Evolutionary conservation across 2,888 invertebrate species (phyloP).

Genomic region (Megamerina dolium): DNA sequence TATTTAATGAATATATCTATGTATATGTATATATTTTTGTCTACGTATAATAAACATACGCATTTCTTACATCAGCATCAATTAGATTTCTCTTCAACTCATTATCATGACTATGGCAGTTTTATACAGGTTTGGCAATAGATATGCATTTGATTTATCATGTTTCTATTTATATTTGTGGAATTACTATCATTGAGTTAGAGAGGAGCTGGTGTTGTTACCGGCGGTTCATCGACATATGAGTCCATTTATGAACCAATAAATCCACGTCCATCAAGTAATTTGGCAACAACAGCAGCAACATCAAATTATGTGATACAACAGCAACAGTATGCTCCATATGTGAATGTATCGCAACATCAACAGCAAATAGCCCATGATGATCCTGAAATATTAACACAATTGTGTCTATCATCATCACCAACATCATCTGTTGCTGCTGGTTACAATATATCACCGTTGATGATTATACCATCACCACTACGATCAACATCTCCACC

Average conservation of each 20-base stretch:
- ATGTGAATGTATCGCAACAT: constrained; percentile 50
- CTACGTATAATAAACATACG: too few relatives aligned
- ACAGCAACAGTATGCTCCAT: constrained; percentile 64
- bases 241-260: constrained; percentile 91
- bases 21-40: background rate
- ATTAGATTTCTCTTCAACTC: too few relatives aligned
- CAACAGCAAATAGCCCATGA: background rate
- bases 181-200: too few relatives aligned
- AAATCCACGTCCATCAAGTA: constrained; percentile 71
- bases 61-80: too few relatives aligned
- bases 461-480: too few relatives aligned
- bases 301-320: constrained; percentile 63
- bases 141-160: too few relatives aligned
- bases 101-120: constrained; percentile 58
- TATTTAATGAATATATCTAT: constrained; percentile 23
- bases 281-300: constrained; percentile 60
- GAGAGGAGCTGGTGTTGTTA: background rate
- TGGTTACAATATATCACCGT: constrained; percentile 25
- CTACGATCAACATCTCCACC: too few relatives aligned
- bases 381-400: background rate
- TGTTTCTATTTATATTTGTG: too few relatives aligned
- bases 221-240: constrained; percentile 61
- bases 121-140: constrained; percentile 72
- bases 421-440: background rate
- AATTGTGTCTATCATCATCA: too few relatives aligned